Base-by-base conservation (phyloP, 2,113 vertebrate species). In the Petrocephalus microphthalmus region DNA sequence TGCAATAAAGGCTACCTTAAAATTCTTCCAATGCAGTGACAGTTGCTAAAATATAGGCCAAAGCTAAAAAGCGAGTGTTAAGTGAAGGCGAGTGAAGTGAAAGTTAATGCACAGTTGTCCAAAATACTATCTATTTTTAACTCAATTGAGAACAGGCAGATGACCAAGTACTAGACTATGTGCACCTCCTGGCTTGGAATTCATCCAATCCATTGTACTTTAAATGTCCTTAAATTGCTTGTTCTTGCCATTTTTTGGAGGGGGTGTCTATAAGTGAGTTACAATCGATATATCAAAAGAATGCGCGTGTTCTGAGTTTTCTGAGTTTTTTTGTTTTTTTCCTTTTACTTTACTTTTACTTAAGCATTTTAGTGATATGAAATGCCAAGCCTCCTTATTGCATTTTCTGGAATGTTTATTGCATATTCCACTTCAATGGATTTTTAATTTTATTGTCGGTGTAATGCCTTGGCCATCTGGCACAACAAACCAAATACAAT, bases 21-120 rank as follows among this genome's bases (percentile, higher is more conserved):
- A 42, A 42, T 42, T 78, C 71, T 19, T 42, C 33, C 71, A 78
- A 5, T 42, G 17, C 37, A 78, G 33, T 78, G 33, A 42, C 71
- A 78, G 71, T 78, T 78, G 71, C 71, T 78, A 78, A 78, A 78
- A 78, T 78, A 11, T n/a, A n/a, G n/a, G n/a, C n/a, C n/a, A n/a
- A n/a, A n/a, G n/a, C n/a, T n/a, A n/a, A n/a, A n/a, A n/a, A n/a
- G n/a, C n/a, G n/a, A n/a, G n/a, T n/a, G n/a, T n/a, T n/a, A n/a
- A n/a, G n/a, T n/a, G n/a, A n/a, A n/a, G n/a, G n/a, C n/a, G n/a
- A n/a, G n/a, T n/a, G 33, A 42, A 5, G 33, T 29, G 33, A 78
- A 42, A 7, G 71, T 15, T 78, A 78, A 78, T 78, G 33, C 15
- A 42, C 29, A 37, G 33, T 19, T 78, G 71, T 78, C 71, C 71